phyloP scores from a whole-genome alignment of 2,888 invertebrate genomes.

The Phortica okadai region DNA sequence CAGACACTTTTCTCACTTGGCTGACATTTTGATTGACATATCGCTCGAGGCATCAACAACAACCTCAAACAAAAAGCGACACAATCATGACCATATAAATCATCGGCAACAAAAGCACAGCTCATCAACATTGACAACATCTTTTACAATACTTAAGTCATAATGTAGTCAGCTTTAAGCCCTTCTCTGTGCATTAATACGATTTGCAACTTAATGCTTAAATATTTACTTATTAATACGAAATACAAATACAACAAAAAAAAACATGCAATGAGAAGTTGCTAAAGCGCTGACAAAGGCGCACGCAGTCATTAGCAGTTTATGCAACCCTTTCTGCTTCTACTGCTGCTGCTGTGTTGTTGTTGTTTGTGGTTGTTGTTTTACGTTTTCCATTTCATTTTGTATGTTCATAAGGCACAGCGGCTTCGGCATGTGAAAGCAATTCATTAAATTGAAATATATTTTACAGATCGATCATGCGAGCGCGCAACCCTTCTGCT shows the following conservation, averaged over 20 bases:
- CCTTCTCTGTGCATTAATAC: conserved; percentile 28
- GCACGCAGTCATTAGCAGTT: too few species aligned
- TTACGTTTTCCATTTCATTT: conserved; percentile 20
- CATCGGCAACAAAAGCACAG: conserved; percentile 10
- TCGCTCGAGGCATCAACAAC: conserved; percentile 45
- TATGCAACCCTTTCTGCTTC: too few species aligned
- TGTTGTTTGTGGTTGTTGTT: too few species aligned
- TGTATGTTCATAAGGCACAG: not conserved
- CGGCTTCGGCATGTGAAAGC: conserved; percentile 36
- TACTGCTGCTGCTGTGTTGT: too few species aligned
- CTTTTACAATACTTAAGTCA: conserved; percentile 34
- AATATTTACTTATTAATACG: conserved; percentile 69
- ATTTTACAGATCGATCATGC: conserved; percentile 72
- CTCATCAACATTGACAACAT: conserved; percentile 44
- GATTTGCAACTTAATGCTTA: conserved; percentile 60
- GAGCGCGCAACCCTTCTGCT: conserved; percentile 25
- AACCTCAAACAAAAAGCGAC: conserved; percentile 22
- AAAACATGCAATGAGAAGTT: not conserved
- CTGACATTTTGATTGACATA: conserved; percentile 68
- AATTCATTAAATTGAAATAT: conserved; percentile 73
- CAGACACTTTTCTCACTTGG: conserved; percentile 2
- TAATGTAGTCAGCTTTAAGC: not conserved
- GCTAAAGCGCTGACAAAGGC: too few species aligned
- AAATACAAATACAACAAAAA: conserved; percentile 2
- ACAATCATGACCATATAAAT: conserved; percentile 12